phyloP scores from a whole-genome alignment of 2,888 invertebrate species.

The Dorcus hopei region DNA sequence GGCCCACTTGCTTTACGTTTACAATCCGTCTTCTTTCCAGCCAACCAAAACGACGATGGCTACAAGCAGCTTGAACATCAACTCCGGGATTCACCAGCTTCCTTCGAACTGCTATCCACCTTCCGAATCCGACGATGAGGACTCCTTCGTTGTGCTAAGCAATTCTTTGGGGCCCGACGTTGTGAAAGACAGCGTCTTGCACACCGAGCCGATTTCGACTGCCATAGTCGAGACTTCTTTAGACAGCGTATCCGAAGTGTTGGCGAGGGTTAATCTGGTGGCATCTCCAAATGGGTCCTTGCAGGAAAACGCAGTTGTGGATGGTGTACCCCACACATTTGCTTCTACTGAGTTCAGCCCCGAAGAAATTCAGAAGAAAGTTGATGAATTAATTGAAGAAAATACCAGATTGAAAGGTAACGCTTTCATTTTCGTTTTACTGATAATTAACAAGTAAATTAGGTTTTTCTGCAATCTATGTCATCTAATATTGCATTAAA shows the following conservation, averaged over 20 bases:
- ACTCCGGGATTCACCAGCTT: constrained; percentile 25
- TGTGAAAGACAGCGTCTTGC: constrained; percentile 7
- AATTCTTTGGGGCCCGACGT: constrained; percentile 11
- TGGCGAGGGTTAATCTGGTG: not conserved
- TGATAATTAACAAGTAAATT: not conserved
- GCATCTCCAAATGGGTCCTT: constrained; percentile 3
- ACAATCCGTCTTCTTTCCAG: not conserved
- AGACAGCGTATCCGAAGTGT: constrained; percentile 7
- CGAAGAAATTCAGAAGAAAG: constrained; percentile 38
- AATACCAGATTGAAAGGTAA: constrained; percentile 37
- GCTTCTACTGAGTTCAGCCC: constrained; percentile 20
- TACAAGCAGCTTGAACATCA: constrained; percentile 1
- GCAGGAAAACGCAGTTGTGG: constrained; percentile 6
- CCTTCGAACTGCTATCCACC: constrained; percentile 26
- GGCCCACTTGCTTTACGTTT: not conserved
- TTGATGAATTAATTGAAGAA: constrained; percentile 36
- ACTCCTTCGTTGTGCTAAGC: constrained; percentile 41
- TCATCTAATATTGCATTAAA: too few species aligned
- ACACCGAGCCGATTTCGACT: constrained; percentile 15
- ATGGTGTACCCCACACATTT: not conserved
- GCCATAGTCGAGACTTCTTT: constrained; percentile 7
- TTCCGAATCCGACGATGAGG: constrained; percentile 36
- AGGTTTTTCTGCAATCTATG: not conserved
- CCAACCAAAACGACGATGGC: not conserved
- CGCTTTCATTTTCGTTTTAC: not conserved